Evolutionary conservation across 2,113 vertebrate species (phyloP).

Genomic region (Camelus bactrianus): DNA sequence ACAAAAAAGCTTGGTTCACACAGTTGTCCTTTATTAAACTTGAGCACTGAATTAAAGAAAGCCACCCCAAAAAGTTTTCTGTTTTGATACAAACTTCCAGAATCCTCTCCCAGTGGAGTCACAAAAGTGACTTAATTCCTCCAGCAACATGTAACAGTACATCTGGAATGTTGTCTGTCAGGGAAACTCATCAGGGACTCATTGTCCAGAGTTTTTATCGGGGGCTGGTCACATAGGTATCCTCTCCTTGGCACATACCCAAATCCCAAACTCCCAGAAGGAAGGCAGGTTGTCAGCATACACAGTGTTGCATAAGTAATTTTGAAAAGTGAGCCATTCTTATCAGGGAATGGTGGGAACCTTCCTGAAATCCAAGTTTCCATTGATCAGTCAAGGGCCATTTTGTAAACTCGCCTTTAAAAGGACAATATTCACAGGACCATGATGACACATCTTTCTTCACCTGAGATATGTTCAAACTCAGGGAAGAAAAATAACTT

Average conservation of each 20-base stretch:
- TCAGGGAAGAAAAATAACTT: neutral
- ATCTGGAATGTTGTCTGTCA: too few relatives aligned
- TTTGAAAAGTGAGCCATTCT: neutral
- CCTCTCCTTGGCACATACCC: too few relatives aligned
- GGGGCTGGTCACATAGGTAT: too few relatives aligned
- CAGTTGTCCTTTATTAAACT: neutral
- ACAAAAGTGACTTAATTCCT: too few relatives aligned
- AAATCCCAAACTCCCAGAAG: too few relatives aligned
- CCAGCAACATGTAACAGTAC: too few relatives aligned
- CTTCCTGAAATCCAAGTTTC: neutral
- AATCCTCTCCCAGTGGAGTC: too few relatives aligned
- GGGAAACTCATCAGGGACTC: too few relatives aligned
- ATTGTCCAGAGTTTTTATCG: too few relatives aligned
- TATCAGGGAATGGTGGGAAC: neutral
- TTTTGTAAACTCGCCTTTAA: neutral
- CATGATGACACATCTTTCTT: neutral
- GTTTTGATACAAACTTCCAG: neutral
- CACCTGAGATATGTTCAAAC: too few relatives aligned
- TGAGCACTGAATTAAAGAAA: neutral
- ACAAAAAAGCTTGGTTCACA: neutral
- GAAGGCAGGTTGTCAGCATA: too few relatives aligned
- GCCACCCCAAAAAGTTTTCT: neutral
- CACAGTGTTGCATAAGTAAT: too few relatives aligned
- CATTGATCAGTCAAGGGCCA: neutral
- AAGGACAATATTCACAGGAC: neutral